phyloP scores from a whole-genome alignment of 2,113 vertebrate genomes.

The Paradoxurus hermaphroditus region DNA sequence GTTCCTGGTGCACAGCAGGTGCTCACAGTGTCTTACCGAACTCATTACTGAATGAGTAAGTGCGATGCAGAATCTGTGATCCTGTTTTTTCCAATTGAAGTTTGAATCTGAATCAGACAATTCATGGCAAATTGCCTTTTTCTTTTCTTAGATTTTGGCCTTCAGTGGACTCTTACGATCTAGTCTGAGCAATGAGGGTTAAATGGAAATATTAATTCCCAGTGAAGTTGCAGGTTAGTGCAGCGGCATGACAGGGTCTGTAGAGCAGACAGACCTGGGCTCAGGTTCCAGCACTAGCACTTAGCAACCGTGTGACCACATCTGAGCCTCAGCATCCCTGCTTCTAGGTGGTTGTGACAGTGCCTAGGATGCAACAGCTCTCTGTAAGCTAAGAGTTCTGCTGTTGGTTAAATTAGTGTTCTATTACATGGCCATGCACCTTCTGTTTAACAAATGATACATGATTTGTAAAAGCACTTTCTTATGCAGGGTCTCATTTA shows the following conservation, averaged over 20 bases:
- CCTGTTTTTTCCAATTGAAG: neutral
- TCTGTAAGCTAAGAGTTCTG: neutral
- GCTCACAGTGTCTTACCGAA: fast-evolving
- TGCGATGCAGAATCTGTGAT: neutral
- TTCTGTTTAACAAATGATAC: neutral
- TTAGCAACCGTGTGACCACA: neutral
- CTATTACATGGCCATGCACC: fast-evolving
- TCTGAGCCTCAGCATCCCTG: neutral
- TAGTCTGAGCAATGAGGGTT: neutral
- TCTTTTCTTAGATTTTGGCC: slow-evolving; percentile 7
- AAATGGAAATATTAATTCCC: neutral
- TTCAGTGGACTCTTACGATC: neutral
- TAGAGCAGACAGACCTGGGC: neutral
- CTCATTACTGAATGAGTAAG: neutral
- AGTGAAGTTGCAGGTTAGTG: neutral
- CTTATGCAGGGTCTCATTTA: neutral
- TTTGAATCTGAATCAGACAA: neutral
- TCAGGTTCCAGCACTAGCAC: neutral
- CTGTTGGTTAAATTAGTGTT: neutral
- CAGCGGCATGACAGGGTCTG: neutral
- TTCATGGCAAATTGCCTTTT: neutral
- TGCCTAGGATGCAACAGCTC: neutral
- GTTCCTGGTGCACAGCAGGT: too few relatives aligned
- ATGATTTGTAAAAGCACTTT: neutral
- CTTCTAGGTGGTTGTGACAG: neutral